Evolutionary conservation across 2,888 invertebrate genomes (phyloP), one percentile per base, ranked within the genome.

Genomic region (Erannis defoliaria): DNA sequence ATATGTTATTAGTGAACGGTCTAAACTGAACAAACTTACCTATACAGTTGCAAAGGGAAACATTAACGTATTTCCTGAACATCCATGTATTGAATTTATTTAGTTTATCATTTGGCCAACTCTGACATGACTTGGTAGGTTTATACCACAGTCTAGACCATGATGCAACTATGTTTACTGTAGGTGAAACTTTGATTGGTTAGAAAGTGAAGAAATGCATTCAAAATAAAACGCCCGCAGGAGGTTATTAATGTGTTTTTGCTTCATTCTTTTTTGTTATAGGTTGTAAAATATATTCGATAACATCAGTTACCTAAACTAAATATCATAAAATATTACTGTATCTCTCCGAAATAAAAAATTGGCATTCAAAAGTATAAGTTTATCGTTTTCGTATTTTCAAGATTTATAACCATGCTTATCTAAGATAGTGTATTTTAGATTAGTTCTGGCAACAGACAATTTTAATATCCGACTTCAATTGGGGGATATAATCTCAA

Each of bases 151-250:
- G 51, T 40, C 40, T 29, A 12, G 29, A 38, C 16, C 50, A 26
- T 40, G 51, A 51, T 51, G 51, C 40, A 51, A 51, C 40, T 38
- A 38, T 38, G 50, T 38, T 29, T 16, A 29, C 40, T 40, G 51
- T 40, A 40, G 23, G 51, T 40, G 38, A 51, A 51, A 40, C 26
- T 37, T 51, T 38, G 40, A 51, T 51, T 29, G 18, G 14, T 50
- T 38, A 40, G 51, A 51, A 51, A 51, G 51, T 40, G 37, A 50
- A 23, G 12, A 40, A 40, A 40, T 51, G 51, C 40, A 50, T 50
- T 37, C 26, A 16, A 16, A 38, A 38, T 9, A 14, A 10, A 21
- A 35, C 14, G 10, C 31, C 31, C 31, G 18, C n/a, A n/a, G n/a
- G 31, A 6, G 8, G 43, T 23, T 46, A 46, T 46, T 16, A 29